phyloP scores from a whole-genome alignment of 2,113 vertebrate genomes.

The Promerops cafer region DNA sequence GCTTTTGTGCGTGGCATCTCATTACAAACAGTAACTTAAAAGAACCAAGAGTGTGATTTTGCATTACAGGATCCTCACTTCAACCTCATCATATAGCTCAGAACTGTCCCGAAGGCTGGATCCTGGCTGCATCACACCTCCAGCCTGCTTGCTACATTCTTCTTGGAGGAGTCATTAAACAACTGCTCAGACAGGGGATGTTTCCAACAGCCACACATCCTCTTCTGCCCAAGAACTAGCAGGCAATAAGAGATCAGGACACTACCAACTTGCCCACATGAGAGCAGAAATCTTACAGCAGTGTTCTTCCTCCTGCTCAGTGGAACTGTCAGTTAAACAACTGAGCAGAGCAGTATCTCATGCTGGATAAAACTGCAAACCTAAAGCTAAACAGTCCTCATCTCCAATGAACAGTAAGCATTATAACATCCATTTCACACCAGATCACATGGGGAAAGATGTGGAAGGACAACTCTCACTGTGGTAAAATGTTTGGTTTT shows the following conservation, averaged over 20 bases:
- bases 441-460: not conserved
- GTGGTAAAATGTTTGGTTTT: not conserved
- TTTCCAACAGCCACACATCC: not conserved
- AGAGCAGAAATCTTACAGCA: not conserved
- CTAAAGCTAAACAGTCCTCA: not conserved
- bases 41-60: not conserved
- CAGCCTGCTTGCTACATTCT: not conserved
- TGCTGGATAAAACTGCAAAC: not conserved
- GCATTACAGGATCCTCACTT: not conserved
- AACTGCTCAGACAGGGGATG: not conserved
- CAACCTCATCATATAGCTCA: not conserved
- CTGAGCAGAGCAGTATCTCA: not conserved
- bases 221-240: not conserved
- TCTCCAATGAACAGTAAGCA: not conserved
- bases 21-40: not conserved
- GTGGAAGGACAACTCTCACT: not conserved
- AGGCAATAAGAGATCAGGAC: not conserved
- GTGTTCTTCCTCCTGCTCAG: not conserved
- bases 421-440: not conserved
- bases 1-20: not conserved
- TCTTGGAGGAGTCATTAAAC: not conserved
- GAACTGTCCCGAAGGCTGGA: not conserved
- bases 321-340: not conserved
- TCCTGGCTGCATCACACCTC: not conserved
- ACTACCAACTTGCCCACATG: not conserved